Evolutionary conservation across 2,113 vertebrate species (phyloP).

Genomic region (Murina feae): DNA sequence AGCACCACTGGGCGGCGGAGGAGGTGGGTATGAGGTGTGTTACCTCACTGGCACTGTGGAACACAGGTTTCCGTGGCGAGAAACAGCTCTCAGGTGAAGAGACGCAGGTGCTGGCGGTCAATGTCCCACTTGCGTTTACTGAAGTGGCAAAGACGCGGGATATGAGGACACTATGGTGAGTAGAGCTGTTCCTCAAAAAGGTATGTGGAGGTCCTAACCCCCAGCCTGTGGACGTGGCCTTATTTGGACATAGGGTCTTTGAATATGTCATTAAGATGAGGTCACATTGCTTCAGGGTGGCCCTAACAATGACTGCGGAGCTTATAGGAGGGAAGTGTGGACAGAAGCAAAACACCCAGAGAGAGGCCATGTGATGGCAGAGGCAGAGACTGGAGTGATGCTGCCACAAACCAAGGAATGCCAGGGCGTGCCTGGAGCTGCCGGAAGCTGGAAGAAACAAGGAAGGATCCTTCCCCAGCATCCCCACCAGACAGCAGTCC

Average conservation of each 20-base stretch:
- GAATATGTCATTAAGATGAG: neutral
- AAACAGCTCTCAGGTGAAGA: neutral
- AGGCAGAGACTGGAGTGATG: neutral
- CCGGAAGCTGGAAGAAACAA: neutral
- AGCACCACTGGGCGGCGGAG: neutral
- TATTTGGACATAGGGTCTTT: neutral
- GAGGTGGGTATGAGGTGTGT: rapidly evolving
- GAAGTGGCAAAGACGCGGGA: neutral
- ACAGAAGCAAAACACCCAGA: neutral
- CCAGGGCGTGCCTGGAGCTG: too few species aligned
- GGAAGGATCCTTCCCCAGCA: neutral
- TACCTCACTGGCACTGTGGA: neutral
- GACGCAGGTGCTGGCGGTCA: neutral
- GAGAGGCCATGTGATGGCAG: rapidly evolving
- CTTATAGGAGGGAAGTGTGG: neutral
- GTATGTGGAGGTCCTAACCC: neutral
- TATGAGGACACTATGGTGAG: too few species aligned
- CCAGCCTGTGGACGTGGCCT: neutral
- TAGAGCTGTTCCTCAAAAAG: neutral
- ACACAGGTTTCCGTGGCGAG: neutral
- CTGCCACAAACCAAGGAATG: rapidly evolving
- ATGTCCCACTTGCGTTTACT: too few species aligned
- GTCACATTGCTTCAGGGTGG: neutral
- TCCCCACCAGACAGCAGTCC: too few species aligned
- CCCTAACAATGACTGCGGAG: too few species aligned